These are phyloP conservation scores for Eubasilissa splendida DNA, from an alignment of 2,888 invertebrate species.

Conservation along the genomic window DNA sequence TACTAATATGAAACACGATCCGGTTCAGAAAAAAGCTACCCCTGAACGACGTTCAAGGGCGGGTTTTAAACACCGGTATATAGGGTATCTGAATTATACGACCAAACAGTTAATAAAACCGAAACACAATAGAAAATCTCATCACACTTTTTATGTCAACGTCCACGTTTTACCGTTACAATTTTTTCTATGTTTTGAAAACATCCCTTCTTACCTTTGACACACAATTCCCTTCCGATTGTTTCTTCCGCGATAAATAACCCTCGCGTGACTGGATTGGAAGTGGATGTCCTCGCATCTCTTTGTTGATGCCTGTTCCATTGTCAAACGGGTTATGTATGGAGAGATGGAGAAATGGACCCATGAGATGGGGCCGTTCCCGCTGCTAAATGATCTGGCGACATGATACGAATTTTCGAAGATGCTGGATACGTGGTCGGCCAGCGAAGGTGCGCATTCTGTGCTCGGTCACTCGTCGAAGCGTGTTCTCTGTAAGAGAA, in stretches of 20 bases:
- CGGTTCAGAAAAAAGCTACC: too few species aligned
- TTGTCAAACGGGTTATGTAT: neutral
- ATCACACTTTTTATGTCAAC: too few species aligned
- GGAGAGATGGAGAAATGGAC: neutral
- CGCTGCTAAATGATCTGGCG: neutral
- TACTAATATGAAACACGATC: too few species aligned
- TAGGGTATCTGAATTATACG: too few species aligned
- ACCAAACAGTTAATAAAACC: too few species aligned
- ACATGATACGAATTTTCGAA: conserved; percentile 15
- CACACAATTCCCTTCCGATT: conserved; percentile 26
- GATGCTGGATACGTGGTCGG: neutral
- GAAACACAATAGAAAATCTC: too few species aligned
- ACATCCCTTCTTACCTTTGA: conserved; percentile 19
- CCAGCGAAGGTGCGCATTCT: too few species aligned
- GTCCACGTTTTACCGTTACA: too few species aligned
- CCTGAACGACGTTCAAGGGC: too few species aligned
- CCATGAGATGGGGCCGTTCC: neutral
- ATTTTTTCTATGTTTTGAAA: neutral
- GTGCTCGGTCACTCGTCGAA: too few species aligned
- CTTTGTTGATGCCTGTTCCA: conserved; percentile 17
- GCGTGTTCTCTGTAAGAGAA: too few species aligned
- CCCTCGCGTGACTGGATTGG: conserved; percentile 13
- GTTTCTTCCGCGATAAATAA: conserved; percentile 13
- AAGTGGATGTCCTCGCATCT: conserved; percentile 23
- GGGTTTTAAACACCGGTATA: too few species aligned